A percentile compares a stretch with the other conserved stretches of the same genome.
Conservation (phyloP, 1,140 invertebrate species). For the Caenorhabditis inopinata region DNA sequence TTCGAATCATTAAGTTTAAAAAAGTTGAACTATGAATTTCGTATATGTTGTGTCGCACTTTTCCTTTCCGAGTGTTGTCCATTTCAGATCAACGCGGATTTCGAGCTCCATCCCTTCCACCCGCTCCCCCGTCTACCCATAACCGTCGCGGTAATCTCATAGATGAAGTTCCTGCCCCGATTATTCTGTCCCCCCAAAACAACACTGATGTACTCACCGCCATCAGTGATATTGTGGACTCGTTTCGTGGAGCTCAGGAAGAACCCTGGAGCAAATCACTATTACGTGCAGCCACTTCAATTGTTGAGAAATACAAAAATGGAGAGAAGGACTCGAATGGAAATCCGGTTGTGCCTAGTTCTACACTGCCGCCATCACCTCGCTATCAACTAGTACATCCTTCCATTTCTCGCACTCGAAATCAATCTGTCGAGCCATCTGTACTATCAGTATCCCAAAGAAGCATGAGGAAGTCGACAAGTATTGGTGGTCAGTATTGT, state of each 20-base stretch:
- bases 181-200: background rate
- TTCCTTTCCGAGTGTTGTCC: constrained; percentile 14
- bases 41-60: background rate
- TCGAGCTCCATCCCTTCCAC: background rate
- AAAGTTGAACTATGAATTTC: background rate
- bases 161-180: constrained; percentile 1
- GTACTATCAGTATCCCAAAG: background rate
- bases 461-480: background rate
- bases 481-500: constrained; percentile 27
- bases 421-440: constrained; percentile 13
- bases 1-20: background rate
- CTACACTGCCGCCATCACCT: background rate
- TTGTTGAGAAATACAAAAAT: constrained; percentile 14
- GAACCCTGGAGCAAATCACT: constrained; percentile 24
- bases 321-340: constrained; percentile 1
- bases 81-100: background rate
- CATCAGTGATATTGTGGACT: constrained; percentile 20
- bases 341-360: background rate
- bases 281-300: background rate
- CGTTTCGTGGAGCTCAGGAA: constrained; percentile 22
- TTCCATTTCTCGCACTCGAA: background rate
- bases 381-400: background rate
- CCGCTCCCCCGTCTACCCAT: background rate
- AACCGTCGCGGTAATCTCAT: background rate
- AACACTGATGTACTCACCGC: constrained; percentile 15